phyloP scores from a whole-genome alignment of 1,140 invertebrate species.

The Myzus persicae region DNA sequence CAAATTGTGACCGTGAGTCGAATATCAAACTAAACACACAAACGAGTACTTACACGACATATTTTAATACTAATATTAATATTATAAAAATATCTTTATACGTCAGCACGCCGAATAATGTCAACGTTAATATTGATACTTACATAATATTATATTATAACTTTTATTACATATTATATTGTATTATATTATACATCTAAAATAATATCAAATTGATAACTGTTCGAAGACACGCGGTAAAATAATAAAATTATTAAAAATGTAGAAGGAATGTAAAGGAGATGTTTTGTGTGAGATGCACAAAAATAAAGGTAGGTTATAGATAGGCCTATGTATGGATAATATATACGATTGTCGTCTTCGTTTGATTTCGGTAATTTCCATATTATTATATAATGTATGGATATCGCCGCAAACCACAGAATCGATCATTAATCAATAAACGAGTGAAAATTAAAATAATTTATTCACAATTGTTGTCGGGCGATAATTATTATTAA shows the following conservation, averaged over 20 bases:
- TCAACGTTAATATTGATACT: neutral
- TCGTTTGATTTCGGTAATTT: conserved; percentile 10
- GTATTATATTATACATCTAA: neutral
- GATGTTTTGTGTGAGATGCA: neutral
- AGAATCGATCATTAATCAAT: conserved; percentile 27
- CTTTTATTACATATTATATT: too few relatives aligned
- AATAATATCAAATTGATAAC: neutral
- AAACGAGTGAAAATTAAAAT: conserved; percentile 23
- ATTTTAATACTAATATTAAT: too few relatives aligned
- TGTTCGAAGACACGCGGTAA: neutral
- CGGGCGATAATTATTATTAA: conserved; percentile 24
- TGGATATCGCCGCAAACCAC: conserved; percentile 32
- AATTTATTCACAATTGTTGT: conserved; percentile 47
- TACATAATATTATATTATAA: too few relatives aligned
- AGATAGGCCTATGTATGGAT: neutral
- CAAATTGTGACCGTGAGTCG: neutral
- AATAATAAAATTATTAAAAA: neutral
- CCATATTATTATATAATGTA: conserved; percentile 18
- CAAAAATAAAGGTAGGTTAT: neutral
- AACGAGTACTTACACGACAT: neutral
- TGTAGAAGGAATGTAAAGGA: neutral
- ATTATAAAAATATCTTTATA: neutral
- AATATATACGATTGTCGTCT: conserved; percentile 24
- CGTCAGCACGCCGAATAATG: neutral
- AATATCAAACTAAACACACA: neutral